Conservation (phyloP, 1,140 invertebrate genomes). For the Nomia melanderi region DNA sequence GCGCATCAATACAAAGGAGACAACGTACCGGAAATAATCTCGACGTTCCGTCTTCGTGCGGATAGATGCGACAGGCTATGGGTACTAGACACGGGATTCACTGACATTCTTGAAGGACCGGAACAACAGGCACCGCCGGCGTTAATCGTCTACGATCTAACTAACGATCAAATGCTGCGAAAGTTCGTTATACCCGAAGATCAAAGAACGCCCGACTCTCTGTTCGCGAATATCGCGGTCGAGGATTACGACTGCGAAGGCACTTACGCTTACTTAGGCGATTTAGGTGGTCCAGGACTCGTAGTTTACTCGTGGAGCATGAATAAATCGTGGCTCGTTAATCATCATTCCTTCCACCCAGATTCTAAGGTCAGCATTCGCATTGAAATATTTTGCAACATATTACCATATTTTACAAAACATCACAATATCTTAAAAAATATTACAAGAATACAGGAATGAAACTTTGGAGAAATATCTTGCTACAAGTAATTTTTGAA, state of each 20-base stretch:
- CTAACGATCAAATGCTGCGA: slow-evolving; percentile 85
- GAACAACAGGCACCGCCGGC: slow-evolving; percentile 82
- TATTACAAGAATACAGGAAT: too few relatives aligned
- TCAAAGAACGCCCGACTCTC: slow-evolving; percentile 85
- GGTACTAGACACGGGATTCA: slow-evolving; percentile 88
- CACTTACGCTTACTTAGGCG: slow-evolving; percentile 85
- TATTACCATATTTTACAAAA: too few relatives aligned
- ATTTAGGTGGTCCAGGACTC: slow-evolving; percentile 84
- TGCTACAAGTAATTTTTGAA: too few relatives aligned
- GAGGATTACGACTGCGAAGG: slow-evolving; percentile 86
- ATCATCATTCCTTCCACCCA: slow-evolving; percentile 86
- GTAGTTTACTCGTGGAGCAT: slow-evolving; percentile 87
- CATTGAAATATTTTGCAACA: background rate
- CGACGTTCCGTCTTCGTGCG: slow-evolving; percentile 86
- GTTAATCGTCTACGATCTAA: slow-evolving; percentile 87
- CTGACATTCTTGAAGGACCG: slow-evolving; percentile 83
- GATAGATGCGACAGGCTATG: slow-evolving; percentile 89
- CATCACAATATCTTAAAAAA: too few relatives aligned
- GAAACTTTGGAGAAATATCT: too few relatives aligned
- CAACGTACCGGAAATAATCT: slow-evolving; percentile 85
- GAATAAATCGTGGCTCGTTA: slow-evolving; percentile 85
- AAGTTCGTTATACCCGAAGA: slow-evolving; percentile 83
- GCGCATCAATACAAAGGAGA: slow-evolving; percentile 82
- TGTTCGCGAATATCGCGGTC: slow-evolving; percentile 89
- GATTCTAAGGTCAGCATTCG: slow-evolving; percentile 82